Base-by-base conservation (phyloP, 2,113 vertebrate species). In the Phrynosoma blainvillii region DNA sequence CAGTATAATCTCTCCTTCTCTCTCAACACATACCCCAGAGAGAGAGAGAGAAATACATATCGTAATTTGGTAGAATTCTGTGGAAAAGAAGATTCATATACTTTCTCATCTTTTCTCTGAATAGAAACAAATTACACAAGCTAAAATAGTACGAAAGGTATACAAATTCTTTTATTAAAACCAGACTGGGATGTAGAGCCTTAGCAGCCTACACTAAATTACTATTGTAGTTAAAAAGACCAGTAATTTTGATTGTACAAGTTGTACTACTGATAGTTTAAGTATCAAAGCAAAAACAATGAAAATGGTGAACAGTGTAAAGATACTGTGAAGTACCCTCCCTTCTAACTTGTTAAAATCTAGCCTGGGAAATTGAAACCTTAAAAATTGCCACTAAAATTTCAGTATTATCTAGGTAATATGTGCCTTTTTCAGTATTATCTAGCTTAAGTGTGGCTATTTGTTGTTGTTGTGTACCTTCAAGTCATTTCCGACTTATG, bases 61-160 rank as follows among this genome's bases (percentile, higher is more conserved):
- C 77, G 62, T 82, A 88, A 90, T 81, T 76, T 90, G 74, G 85
- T 23, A 68, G 66, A 80, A 77, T n/a, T 79, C 59, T 84, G 56
- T 87, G 71, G 71, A 86, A 80, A 68, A 91, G 76, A 82, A 86
- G n/a, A n/a, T n/a, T 30, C 0, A 1, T 0, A 0, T 66, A 54
- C 25, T 36, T 73, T 82, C 30, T 10, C 7, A 32, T 18, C 70
- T 25, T 59, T 86, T 80, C n/a, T 3, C 11, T 87, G 59, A 91
- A 90, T 0, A 89, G 65, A 82, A 87, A 79, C 36, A 3, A 52
- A 79, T 83, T 84, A 65, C 68, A 65, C 71, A 30, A 3, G 65
- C 25, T 74, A 18, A 54, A 84, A 83, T 25, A 89, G 13, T 42
- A 56, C 65, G 82, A 82, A 85, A 92, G 54, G 23, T n/a, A 47